Evolutionary conservation across 2,888 invertebrate species (phyloP), one percentile per base, ranked within the genome.

Genomic region (Athripsodes cinereus): DNA sequence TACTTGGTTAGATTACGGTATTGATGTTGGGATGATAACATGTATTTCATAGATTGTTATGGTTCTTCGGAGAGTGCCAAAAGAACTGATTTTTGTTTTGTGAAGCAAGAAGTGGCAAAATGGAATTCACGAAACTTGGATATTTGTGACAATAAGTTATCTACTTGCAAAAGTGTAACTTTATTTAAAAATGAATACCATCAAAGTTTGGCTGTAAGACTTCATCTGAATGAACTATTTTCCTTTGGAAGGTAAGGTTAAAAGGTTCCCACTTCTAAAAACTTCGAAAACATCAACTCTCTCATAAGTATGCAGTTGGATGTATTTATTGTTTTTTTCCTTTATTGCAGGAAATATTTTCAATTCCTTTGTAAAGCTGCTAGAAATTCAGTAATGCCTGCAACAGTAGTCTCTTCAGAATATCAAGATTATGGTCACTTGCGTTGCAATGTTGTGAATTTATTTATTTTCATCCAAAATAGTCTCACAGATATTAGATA

Each of bases 181-280:
- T 46, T 62, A 22, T 62, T 62, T 47, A 55, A 57, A 8, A 52
- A 59, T 31, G 52, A 55, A 34, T 62, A 62, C 34, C 55, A 60
- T 19, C 40, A 55, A 21, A 48, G 46, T 21, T 52, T 48, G 2
- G 18, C 52, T 0, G 47, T 61, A 22, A 48, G 52, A 49, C 50
- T 44, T 53, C 57, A 60, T 44, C 6, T 34, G 6, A 48, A 62
- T n/a, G 59, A 62, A 50, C 40, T 62, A 13, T 62, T 62, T 50
- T 46, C 26, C 11, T 50, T 55, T 55, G 53, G 52, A 13, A 52
- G 54, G 56, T 55, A 44, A 21, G 13, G 2, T 59, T 21, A 52
- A 6, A n/a, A n/a, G n/a, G n/a, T n/a, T n/a, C n/a, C n/a, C n/a
- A n/a, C n/a, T n/a, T n/a, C n/a, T n/a, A n/a, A n/a, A 26, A 26